Evolutionary conservation across 2,113 vertebrate species (phyloP), one percentile per base, ranked within the genome.

Genomic region (Ariopsis seemanni): DNA sequence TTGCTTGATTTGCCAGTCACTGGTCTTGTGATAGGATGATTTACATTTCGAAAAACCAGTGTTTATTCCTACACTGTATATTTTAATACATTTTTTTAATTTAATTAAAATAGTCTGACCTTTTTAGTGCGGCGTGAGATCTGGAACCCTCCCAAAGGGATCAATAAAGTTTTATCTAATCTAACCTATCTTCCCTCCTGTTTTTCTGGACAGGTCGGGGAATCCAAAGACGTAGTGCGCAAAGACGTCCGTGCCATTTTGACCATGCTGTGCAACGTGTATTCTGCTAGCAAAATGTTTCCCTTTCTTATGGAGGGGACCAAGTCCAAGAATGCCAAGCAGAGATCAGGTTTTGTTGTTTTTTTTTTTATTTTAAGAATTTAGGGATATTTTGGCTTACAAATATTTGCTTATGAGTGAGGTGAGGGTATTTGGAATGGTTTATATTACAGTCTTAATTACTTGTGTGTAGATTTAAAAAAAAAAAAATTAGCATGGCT

Each of bases 291-390:
- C 93, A 99, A 99, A 93, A 95, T 99, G 95, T 99, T 99, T 88
- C 96, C 96, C 67, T 98, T 98, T 89, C 95, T 99, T 57, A 99
- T 99, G 98, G 98, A 99, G 42, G 98, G 98, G 27, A 97, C 97
- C 5, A 99, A 99, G 92, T 99, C 98, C 6, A 99, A 99, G 92
- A 99, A 99, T 92, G 98, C 98, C 65, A 99, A 99, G 89, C 98
- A 99, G 84, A 95, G 98, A 94, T 96, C 97, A 91, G 98, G 98
- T 99, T 80, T 63, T 81, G 17, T 72, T 7, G 11, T 1, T 30
- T 30, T 30, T 30, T 10, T 55, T 81, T 8, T 58, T 7, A 9
- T 80, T 55, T 78, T 10, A 81, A 22, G 48, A 60, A 30, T 22
- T 34, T 50, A 50, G 20, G 69, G 27, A 9, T 18, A 12, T 75